Conservation (phyloP, 2,888 invertebrate genomes). For the Neuroscelio doddi region DNA sequence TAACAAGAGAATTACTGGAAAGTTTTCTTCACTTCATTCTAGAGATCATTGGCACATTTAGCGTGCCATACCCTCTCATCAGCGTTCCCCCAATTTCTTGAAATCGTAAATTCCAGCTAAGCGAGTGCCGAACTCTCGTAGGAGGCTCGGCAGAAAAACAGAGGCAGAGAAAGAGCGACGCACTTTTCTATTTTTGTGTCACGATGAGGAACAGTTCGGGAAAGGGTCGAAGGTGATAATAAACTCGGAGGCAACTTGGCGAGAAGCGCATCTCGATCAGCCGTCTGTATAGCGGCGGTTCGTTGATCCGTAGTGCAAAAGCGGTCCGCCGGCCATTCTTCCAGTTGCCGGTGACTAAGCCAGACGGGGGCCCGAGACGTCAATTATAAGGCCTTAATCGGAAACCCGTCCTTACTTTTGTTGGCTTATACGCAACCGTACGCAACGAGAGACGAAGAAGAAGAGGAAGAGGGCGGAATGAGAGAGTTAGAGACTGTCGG, state of each 20-base stretch:
- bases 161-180: no score
- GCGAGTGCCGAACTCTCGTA: slow-evolving; percentile 29
- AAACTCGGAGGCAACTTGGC: slow-evolving; percentile 39
- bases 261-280: slow-evolving; percentile 45
- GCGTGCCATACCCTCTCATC: no score
- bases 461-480: slow-evolving; percentile 17
- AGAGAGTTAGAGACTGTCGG: slow-evolving; percentile 5
- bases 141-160: no score
- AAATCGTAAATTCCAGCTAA: slow-evolving; percentile 33
- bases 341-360: slow-evolving; percentile 66
- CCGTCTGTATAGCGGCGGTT: slow-evolving; percentile 52
- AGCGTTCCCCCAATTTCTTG: slow-evolving; percentile 31
- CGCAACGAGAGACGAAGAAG: slow-evolving; percentile 41
- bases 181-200: slow-evolving; percentile 39
- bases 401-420: slow-evolving; percentile 70
- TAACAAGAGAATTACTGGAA: no score
- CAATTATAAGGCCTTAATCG: slow-evolving; percentile 71
- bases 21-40: no score
- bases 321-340: slow-evolving; percentile 56
- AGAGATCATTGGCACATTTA: no score
- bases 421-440: slow-evolving; percentile 59
- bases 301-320: slow-evolving; percentile 63
- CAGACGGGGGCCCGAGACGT: slow-evolving; percentile 63
- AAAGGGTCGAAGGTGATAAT: slow-evolving; percentile 47
- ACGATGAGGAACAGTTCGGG: slow-evolving; percentile 31